A percentile compares a stretch with the other conserved stretches of the same genome.
Conservation (phyloP, 2,888 invertebrate species). For the Lutraria lutraria region DNA sequence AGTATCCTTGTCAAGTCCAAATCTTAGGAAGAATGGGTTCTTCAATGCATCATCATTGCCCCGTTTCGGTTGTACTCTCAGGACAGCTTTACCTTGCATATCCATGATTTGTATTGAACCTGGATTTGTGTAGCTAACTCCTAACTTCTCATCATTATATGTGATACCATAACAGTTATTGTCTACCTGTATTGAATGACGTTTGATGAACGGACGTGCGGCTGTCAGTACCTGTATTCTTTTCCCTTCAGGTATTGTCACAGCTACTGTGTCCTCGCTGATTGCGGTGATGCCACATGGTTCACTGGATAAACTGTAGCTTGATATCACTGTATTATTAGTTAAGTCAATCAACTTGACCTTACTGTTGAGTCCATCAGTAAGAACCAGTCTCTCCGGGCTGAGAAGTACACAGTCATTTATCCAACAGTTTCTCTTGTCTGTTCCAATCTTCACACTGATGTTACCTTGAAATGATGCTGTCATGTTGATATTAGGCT, state of each 20-base stretch:
- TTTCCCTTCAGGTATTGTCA: background rate
- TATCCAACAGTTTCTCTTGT: background rate
- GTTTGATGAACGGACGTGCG: background rate
- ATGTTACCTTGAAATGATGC: background rate
- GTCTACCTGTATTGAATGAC: background rate
- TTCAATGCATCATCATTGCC: background rate
- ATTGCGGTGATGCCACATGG: background rate
- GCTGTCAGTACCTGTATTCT: background rate
- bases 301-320: background rate
- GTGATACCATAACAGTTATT: background rate
- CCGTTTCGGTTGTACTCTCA: background rate
- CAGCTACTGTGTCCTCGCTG: background rate
- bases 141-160: background rate
- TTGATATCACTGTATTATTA: background rate
- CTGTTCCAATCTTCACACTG: background rate
- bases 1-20: background rate
- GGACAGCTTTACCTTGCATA: background rate
- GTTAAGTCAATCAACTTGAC: background rate
- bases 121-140: background rate
- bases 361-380: background rate
- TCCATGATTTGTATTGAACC: background rate
- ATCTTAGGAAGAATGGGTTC: background rate
- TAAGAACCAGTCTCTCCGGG: background rate
- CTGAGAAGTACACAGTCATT: conserved; percentile 1
- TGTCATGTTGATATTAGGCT: background rate